Conservation (phyloP, 2,888 invertebrate species). For the Micoletzkya japonica region DNA sequence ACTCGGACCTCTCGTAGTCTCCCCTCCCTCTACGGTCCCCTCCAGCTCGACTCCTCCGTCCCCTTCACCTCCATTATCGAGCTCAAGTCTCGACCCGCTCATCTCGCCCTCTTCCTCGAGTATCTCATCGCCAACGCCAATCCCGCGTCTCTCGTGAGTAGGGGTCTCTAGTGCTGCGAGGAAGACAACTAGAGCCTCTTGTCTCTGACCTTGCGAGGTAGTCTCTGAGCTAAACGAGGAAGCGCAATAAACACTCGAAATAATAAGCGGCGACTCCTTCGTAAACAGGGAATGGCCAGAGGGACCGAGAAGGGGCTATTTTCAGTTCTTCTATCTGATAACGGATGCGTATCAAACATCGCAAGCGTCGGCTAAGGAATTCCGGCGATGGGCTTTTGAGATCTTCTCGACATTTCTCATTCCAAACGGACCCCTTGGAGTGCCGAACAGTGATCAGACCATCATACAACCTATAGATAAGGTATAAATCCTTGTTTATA, state of each 20-base stretch:
- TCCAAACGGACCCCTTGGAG: slow-evolving; percentile 60
- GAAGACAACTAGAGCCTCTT: too few relatives aligned
- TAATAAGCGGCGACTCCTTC: too few relatives aligned
- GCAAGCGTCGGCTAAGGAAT: slow-evolving; percentile 79
- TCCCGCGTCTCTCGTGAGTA: slow-evolving; percentile 76
- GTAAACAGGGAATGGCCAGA: too few relatives aligned
- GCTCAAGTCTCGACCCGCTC: slow-evolving; percentile 82
- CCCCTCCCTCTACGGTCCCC: neutral
- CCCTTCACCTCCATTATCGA: slow-evolving; percentile 84
- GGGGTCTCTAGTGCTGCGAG: too few relatives aligned
- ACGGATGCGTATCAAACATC: slow-evolving; percentile 81
- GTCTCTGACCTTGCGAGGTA: slow-evolving; percentile 51
- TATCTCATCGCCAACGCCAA: slow-evolving; percentile 83
- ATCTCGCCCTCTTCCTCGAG: slow-evolving; percentile 91
- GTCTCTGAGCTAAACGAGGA: too few relatives aligned
- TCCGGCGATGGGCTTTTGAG: slow-evolving; percentile 97
- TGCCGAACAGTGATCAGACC: slow-evolving; percentile 57
- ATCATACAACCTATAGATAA: slow-evolving; percentile 60
- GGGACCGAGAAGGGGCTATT: slow-evolving; percentile 8
- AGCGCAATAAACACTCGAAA: too few relatives aligned
- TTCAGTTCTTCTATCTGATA: slow-evolving; percentile 81
- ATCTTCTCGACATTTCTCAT: slow-evolving; percentile 63
- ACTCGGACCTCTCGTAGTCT: neutral
- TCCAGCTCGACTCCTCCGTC: slow-evolving; percentile 80
- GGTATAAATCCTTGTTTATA: too few relatives aligned